Evolutionary conservation across 2,113 vertebrate species (phyloP), one percentile per base, ranked within the genome.

Genomic region (Neotoma lepida): DNA sequence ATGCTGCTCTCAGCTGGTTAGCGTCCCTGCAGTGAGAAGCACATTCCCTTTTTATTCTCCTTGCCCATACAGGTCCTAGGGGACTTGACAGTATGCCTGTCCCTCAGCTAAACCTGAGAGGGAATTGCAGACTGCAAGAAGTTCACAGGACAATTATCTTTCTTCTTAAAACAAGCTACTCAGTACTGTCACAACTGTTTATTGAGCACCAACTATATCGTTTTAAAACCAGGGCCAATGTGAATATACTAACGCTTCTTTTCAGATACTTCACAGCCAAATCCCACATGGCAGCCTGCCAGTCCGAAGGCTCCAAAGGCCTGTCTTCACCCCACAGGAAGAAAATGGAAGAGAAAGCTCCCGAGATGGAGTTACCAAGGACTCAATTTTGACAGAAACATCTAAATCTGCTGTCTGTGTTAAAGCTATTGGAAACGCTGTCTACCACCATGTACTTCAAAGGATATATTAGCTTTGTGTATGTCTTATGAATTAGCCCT

Each of bases 371-470:
- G 80, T 96, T 86, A 91, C 24, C 51, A 76, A 63, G 74, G 74
- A 88, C 70, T 71, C 85, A 41, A 70, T 49, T 89, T 51, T 86
- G 58, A 95, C 88, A 93, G 61, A 94, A 91, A 93, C 35, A 66
- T 94, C 90, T 76, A 54, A 20, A 92, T 78, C 78, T 51, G 44
- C 17, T 44, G 26, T 70, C 66, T 35, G 28, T 81, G 68, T 81
- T 94, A 73, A 96, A 95, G 30, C 51, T 82, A 13, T 4, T 44
- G 8, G 61, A 61, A 95, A 95, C 30, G 4, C n/a, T 85, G 6
- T 88, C 41, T 17, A 14, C 51, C 1, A 49, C 30, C 88, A 51
- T 2, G 49, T 84, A 41, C 74, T 77, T 91, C 66, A 91, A 90
- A 82, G 91, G 46, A 26, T 49, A 82, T 51, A 20, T 86, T 93